Percentiles rank a stretch among this genome's conserved stretches.
Evolutionary conservation across 2,888 invertebrate genomes (phyloP).

Genomic region (Argyresthia goedartella): DNA sequence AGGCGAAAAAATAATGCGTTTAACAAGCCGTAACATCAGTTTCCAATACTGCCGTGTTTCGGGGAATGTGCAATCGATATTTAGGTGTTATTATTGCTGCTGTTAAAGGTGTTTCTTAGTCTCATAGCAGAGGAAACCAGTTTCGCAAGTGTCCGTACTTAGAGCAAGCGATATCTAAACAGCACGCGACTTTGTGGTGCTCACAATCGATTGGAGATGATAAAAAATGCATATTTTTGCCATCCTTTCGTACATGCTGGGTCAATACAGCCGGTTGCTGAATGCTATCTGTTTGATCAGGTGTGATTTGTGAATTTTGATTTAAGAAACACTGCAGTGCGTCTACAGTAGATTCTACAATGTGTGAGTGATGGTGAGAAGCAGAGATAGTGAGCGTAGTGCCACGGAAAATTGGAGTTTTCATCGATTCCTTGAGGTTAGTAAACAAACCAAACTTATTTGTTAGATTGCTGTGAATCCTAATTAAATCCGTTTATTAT

Average conservation of each 20-base stretch:
- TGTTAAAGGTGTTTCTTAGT: slow-evolving; percentile 55
- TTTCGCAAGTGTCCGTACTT: background rate
- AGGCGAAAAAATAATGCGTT: slow-evolving; percentile 56
- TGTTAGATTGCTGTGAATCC: too few relatives aligned
- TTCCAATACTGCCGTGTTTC: slow-evolving; percentile 60
- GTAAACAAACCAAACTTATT: slow-evolving; percentile 33
- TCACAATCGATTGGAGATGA: slow-evolving; percentile 59
- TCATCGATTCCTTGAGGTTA: slow-evolving; percentile 29
- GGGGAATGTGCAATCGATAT: slow-evolving; percentile 60
- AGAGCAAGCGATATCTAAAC: too few relatives aligned
- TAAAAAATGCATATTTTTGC: slow-evolving; percentile 67
- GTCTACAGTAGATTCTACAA: slow-evolving; percentile 7
- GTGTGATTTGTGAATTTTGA: slow-evolving; percentile 5
- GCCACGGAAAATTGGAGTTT: background rate
- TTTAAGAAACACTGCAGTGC: slow-evolving; percentile 26
- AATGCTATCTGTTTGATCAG: background rate
- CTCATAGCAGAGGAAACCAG: slow-evolving; percentile 32
- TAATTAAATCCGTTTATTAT: too few relatives aligned
- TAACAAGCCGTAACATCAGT: slow-evolving; percentile 55
- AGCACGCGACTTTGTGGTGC: slow-evolving; percentile 18
- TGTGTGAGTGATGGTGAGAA: slow-evolving; percentile 24
- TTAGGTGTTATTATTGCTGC: slow-evolving; percentile 69
- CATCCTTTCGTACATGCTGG: slow-evolving; percentile 40
- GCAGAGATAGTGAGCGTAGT: too few relatives aligned
- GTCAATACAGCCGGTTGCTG: slow-evolving; percentile 25